phyloP scores from a whole-genome alignment of 2,888 invertebrate species.

The Drepana falcataria region DNA sequence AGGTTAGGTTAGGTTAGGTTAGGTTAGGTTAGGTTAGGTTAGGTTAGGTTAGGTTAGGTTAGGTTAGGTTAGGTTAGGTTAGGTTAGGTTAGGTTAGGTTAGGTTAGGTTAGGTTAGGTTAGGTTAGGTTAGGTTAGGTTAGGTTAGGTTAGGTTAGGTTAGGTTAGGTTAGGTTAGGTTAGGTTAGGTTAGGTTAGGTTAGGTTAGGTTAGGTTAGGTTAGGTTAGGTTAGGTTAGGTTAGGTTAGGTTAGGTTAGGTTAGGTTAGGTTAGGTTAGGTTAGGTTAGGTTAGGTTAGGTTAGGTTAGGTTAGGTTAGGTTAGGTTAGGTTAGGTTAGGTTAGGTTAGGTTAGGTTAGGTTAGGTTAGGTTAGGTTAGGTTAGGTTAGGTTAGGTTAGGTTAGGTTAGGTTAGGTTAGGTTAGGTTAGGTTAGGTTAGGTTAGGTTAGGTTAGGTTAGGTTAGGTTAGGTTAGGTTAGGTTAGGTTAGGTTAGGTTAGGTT shows the following conservation, averaged over 20 bases:
- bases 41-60: conserved; percentile 3
- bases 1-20: conserved; percentile 1
- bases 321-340: neutral
- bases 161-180: conserved; percentile 3
- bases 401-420: conserved; percentile 5
- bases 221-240: conserved; percentile 3
- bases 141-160: conserved; percentile 3
- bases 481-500: conserved; percentile 7
- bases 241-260: conserved; percentile 3
- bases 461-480: conserved; percentile 5
- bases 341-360: neutral
- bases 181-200: conserved; percentile 3
- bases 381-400: too few relatives aligned
- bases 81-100: conserved; percentile 3
- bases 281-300: conserved; percentile 3
- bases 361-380: too few relatives aligned
- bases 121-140: conserved; percentile 3
- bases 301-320: conserved; percentile 1
- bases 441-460: conserved; percentile 6
- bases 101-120: conserved; percentile 3
- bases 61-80: conserved; percentile 3
- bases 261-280: conserved; percentile 3
- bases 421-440: conserved; percentile 6
- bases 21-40: conserved; percentile 3
- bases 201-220: conserved; percentile 3